Evolutionary conservation across 2,888 invertebrate species (phyloP).

Genomic region (Polymixis flavicincta): DNA sequence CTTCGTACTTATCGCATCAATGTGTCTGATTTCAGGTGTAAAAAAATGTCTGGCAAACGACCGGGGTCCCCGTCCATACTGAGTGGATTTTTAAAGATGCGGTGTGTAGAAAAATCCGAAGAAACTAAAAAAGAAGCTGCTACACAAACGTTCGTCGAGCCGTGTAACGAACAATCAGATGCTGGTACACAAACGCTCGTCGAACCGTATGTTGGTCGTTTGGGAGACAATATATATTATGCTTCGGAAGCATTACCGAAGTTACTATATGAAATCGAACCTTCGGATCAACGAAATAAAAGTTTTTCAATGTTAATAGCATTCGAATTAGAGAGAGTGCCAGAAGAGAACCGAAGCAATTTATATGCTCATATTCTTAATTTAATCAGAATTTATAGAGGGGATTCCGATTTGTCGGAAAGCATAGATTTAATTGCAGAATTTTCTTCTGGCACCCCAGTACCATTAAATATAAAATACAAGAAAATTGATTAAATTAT

Average conservation of each 20-base stretch:
- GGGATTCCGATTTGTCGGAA: constrained; percentile 4
- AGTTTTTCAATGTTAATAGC: constrained; percentile 27
- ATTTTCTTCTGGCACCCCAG: constrained; percentile 27
- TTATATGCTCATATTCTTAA: constrained; percentile 21
- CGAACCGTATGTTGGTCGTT: constrained; percentile 33
- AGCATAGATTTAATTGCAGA: constrained; percentile 30
- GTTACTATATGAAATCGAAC: constrained; percentile 23
- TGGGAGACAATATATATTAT: constrained; percentile 30
- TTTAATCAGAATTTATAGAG: constrained; percentile 19
- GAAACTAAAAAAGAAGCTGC: constrained; percentile 24
- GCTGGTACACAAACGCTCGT: constrained; percentile 31
- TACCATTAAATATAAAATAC: constrained; percentile 36
- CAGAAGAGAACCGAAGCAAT: constrained; percentile 24
- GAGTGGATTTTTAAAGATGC: constrained; percentile 33
- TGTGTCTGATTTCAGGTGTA: constrained; percentile 31
- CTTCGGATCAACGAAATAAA: constrained; percentile 29
- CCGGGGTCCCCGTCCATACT: constrained; percentile 35
- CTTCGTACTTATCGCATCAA: constrained; percentile 16
- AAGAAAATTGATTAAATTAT: constrained; percentile 36
- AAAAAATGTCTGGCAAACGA: constrained; percentile 33
- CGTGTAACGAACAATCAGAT: constrained; percentile 1
- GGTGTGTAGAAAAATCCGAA: constrained; percentile 20
- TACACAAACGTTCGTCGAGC: constrained; percentile 27
- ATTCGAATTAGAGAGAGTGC: constrained; percentile 33
- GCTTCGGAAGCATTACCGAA: constrained; percentile 30